Conservation (phyloP, 2,888 invertebrate species). For the Aethes cnicana region DNA sequence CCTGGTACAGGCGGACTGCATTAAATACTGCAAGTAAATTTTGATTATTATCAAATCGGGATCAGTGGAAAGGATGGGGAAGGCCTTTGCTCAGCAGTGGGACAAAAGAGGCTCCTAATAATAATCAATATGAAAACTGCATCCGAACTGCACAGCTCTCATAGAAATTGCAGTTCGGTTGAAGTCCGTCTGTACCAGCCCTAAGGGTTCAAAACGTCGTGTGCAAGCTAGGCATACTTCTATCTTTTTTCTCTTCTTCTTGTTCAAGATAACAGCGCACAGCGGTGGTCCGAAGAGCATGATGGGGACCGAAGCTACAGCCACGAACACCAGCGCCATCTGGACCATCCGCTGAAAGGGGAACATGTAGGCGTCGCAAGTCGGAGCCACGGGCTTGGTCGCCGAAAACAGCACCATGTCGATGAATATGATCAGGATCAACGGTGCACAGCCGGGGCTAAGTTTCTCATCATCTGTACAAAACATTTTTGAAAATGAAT, state of each 20-base stretch:
- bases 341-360: constrained; percentile 80
- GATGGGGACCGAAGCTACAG: constrained; percentile 86
- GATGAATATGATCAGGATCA: constrained; percentile 88
- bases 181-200: too few species aligned
- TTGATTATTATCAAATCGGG: too few species aligned
- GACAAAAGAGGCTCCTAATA: too few species aligned
- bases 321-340: constrained; percentile 77
- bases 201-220: too few species aligned
- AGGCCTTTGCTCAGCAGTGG: too few species aligned
- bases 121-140: too few species aligned
- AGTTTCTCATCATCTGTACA: constrained; percentile 43
- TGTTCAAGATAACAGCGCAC: constrained; percentile 50
- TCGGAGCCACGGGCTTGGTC: constrained; percentile 44
- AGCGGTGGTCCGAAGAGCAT: constrained; percentile 89
- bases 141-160: too few species aligned
- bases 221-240: too few species aligned
- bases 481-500: neutral
- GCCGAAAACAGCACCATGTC: constrained; percentile 86
- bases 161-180: too few species aligned
- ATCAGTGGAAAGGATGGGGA: too few species aligned
- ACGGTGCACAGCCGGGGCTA: constrained; percentile 85
- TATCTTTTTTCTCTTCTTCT: neutral
- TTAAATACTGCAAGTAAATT: too few species aligned
- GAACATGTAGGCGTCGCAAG: constrained; percentile 83
- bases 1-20: too few species aligned